Conservation (phyloP, 1,140 invertebrate species). For the Tachypleus tridentatus region DNA sequence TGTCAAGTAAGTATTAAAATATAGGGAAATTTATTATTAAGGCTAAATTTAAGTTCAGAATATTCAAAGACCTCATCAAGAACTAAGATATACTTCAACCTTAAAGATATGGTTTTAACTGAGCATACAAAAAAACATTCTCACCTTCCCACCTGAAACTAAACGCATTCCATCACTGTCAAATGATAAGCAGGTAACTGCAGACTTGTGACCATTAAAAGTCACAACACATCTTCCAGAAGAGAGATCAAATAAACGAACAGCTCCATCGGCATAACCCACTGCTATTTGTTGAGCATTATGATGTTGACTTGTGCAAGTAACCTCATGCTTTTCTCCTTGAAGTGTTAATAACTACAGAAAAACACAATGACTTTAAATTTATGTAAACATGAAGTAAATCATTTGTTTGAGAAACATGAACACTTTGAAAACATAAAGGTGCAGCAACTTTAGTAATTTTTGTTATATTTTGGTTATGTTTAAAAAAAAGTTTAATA, state of each 20-base stretch:
- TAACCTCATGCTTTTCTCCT: conserved; percentile 64
- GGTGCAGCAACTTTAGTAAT: no score
- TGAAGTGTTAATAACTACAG: conserved; percentile 23
- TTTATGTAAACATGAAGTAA: conserved; percentile 11
- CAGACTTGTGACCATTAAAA: conserved; percentile 78
- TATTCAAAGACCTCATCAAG: no score
- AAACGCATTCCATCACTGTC: conserved; percentile 64
- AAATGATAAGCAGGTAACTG: conserved; percentile 67
- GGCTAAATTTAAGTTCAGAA: no score
- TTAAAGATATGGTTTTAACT: not conserved
- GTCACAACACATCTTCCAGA: conserved; percentile 56
- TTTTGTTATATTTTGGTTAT: no score
- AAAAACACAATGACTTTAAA: conserved; percentile 51
- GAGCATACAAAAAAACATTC: conserved; percentile 7
- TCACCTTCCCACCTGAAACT: conserved; percentile 73
- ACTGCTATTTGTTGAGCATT: conserved; percentile 50
- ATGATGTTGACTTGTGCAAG: conserved; percentile 42
- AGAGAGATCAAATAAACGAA: conserved; percentile 55
- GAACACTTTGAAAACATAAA: conserved; percentile 3
- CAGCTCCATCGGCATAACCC: conserved; percentile 79
- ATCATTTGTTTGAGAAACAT: conserved; percentile 18
- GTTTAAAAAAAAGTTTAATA: no score
- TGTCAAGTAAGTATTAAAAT: no score
- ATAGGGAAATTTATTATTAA: no score
- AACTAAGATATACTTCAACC: no score